Base-by-base conservation (phyloP, 2,113 vertebrate species). In the Beaufortia kweichowensis region DNA sequence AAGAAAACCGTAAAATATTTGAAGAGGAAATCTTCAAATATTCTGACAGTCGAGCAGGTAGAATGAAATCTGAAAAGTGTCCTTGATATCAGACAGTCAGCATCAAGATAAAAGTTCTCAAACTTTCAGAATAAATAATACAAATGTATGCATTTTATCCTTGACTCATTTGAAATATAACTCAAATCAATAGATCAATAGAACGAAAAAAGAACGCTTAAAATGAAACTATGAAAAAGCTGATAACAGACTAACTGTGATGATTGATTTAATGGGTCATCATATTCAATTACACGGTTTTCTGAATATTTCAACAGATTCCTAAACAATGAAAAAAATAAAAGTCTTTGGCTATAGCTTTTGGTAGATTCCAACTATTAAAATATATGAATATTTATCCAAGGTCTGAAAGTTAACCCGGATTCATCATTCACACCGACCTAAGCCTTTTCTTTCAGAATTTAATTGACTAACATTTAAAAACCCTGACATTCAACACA, bases 11-110 rank as follows among this genome's bases (percentile, higher is more conserved):
- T 60, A 76, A 85, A 81, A 85, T 33, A 57, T 59, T 33, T 82
- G 85, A 82, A 85, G 75, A 80, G 67, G 84, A 80, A 80, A 71
- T 79, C 81, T 84, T 84, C 85, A 87, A 84, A 88, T 82, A 89
- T 85, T 88, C 86, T 87, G 85, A 84, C 81, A 79, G 85, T 81
- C 88, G 26, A 85, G 88, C 86, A 87, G 86, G 84, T 89, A 80
- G 79, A 86, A 87, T 86, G 79, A 89, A 84, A 86, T 84, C 80
- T 84, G 80, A 76, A 83, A 79, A 75, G 53, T 83, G 86, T 87
- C 86, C 88, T 91, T 90, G 89, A 90, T 87, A 86, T 86, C 59
- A 31, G n/a, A 87, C 86, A 87, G 28, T 67, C 39, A 68, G 23
- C 29, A 86, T 86, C 85, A 87, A 89, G 85, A 87, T 86, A 74